Percentiles rank a stretch among this genome's conserved stretches.
phyloP scores from a whole-genome alignment of 2,888 invertebrate genomes.

The Temnothorax rugatulus region DNA sequence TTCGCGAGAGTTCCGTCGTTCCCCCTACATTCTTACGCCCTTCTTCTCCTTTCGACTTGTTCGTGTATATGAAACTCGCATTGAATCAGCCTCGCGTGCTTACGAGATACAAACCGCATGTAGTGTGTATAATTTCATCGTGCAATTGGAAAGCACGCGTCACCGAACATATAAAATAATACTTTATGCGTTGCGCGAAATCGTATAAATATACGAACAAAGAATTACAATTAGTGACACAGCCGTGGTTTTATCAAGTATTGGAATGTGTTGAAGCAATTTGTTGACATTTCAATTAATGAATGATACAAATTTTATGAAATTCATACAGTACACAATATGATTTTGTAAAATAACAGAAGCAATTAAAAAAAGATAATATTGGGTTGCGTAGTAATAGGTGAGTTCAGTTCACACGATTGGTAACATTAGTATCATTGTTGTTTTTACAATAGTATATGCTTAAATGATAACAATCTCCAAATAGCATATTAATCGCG shows the following conservation, averaged over 20 bases:
- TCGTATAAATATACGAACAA: background rate
- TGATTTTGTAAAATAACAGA: background rate
- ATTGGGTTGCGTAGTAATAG: background rate
- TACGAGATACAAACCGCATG: conserved; percentile 39
- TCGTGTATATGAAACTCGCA: conserved; percentile 36
- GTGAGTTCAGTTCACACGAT: background rate
- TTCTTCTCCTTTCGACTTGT: conserved; percentile 35
- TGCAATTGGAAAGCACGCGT: background rate
- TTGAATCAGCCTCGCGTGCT: conserved; percentile 45
- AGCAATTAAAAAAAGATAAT: background rate
- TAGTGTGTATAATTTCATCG: conserved; percentile 21
- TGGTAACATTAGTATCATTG: background rate
- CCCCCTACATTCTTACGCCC: conserved; percentile 50
- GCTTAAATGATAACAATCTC: background rate
- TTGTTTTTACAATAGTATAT: background rate
- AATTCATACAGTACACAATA: background rate
- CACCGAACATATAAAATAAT: conserved; percentile 6
- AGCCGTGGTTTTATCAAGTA: background rate
- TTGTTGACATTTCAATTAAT: conserved; percentile 7
- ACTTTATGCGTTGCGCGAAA: background rate
- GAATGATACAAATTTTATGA: background rate
- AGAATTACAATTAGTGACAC: background rate
- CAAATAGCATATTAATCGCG: background rate
- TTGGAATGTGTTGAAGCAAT: background rate
- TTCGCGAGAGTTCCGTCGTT: conserved; percentile 19